These are phyloP conservation scores for Drosophila nr. perissopoda DNA, from an alignment of 2,888 invertebrate genomes.

Conservation along the genomic window DNA sequence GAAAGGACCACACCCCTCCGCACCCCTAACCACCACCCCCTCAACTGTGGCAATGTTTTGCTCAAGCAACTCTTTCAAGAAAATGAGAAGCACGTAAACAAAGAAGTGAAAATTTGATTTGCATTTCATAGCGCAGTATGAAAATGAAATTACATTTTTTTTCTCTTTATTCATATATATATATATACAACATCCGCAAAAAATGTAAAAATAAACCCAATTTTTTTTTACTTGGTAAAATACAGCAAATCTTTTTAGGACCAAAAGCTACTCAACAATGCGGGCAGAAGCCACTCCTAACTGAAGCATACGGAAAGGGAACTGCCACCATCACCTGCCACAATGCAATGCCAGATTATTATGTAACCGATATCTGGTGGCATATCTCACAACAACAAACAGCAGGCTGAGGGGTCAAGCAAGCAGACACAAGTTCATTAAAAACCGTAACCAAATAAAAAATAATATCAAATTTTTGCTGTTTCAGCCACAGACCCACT, in stretches of 20 bases:
- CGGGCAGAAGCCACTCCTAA: background rate
- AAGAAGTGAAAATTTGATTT: slow-evolving; percentile 69
- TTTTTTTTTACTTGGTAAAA: background rate
- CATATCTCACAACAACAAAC: slow-evolving; percentile 13
- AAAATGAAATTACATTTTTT: slow-evolving; percentile 58
- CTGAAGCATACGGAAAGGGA: background rate
- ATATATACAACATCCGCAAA: slow-evolving; percentile 6
- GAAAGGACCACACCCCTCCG: slow-evolving; percentile 44
- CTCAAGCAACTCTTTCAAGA: slow-evolving; percentile 28
- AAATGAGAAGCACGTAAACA: slow-evolving; percentile 56
- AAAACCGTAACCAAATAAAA: slow-evolving; percentile 31
- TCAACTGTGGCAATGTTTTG: slow-evolving; percentile 4
- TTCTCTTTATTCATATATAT: slow-evolving; percentile 3
- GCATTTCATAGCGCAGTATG: slow-evolving; percentile 47
- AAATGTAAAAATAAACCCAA: slow-evolving; percentile 6
- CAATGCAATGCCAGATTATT: slow-evolving; percentile 42
- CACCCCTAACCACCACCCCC: background rate
- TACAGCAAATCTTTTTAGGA: slow-evolving; percentile 10
- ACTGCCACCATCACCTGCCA: slow-evolving; percentile 31
- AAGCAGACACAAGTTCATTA: slow-evolving; percentile 42
- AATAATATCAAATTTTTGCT: slow-evolving; percentile 1
- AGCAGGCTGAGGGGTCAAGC: background rate
- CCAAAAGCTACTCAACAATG: slow-evolving; percentile 12
- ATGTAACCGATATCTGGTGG: slow-evolving; percentile 47
- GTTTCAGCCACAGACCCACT: background rate